Evolutionary conservation across 2,113 vertebrate species (phyloP), one percentile per base, ranked within the genome.

Genomic region (Lycaon pictus): DNA sequence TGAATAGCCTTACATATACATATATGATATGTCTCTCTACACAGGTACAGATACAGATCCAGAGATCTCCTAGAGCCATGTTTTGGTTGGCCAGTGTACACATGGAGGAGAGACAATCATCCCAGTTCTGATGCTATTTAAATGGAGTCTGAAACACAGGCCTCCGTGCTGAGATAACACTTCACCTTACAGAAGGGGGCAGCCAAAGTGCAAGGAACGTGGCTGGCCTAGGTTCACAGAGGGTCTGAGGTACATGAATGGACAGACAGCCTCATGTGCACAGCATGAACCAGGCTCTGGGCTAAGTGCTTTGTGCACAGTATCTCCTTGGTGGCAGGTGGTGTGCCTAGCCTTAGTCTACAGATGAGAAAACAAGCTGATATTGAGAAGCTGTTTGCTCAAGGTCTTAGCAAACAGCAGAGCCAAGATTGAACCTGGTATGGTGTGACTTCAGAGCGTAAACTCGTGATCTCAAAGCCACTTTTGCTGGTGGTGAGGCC

Each of bases 231-330:
- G 7, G 37, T 17, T 76, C 63, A 1, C 56, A 0, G 35, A 55
- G 48, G 23, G 4, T 56, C 35, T 23, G 7, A 32, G 43, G 3
- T 23, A 62, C 7, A 12, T 4, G 16, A 23, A 91, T 3, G 9
- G 16, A 32, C 0, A 27, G 43, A 5, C 0, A 23, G 69, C 65
- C 11, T 5, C 4, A 2, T 0, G 0, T 0, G 10, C 23, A 25
- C 19, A 43, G 43, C 5, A 11, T 0, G 37, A 76, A 1, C 29
- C 53, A 76, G 43, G 35, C 22, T 0, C 23, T 2, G 27, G 4
- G 20, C 27, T 53, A 37, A 53, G 5, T 11, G 37, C 55, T 43
- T 88, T 12, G 0, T 0, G 17, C 4, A 22, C 22, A 9, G 20
- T 1, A 11, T 22, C 77, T 51, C 13, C 51, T 62, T 9, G 12